Evolutionary conservation across 1,140 invertebrate genomes (phyloP), one percentile per base, ranked within the genome.

Genomic region (Drosophila ogumai): DNA sequence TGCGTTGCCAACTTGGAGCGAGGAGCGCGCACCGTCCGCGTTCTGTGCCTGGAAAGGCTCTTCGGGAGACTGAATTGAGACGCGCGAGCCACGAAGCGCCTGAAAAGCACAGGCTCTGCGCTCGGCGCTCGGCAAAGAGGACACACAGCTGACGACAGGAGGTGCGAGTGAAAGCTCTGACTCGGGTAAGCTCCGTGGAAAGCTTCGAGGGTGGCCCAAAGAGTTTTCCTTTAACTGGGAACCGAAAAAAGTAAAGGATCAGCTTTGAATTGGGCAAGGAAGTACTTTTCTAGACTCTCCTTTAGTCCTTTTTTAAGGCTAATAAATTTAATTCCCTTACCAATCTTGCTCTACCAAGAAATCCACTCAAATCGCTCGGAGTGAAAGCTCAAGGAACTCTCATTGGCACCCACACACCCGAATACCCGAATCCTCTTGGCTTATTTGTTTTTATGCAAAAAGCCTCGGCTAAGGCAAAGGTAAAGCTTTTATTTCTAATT

Each of bases 401-500:
- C 54, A 59, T 46, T 46, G 44, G 12, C 47, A 9, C 54, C 52
- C 69, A 59, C 65, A 19, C 71, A 32, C 22, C 32, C n/a, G n/a
- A n/a, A 17, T 25, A 17, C 22, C 3, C 17, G 9, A 34, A 10
- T 13, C 63, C 34, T 2, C 19, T 17, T 19, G 63, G 36, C n/a
- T 58, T 54, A 38, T 50, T 57, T 78, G 50, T 87, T 72, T 80
- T 87, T 82, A 77, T 82, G 47, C 84, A 60, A 69, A 75, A 65
- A 64, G 64, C 55, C n/a, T 60, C 40, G 32, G 36, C 64, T n/a
- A 6, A 55, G 32, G 12, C 13, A 36, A 60, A 56, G 63, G 25
- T 64, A 38, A 78, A 88, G 84, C 84, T 88, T 88, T 88, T 77
- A 80, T 88, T 84, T 84, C 77, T 88, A 84, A 90, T 90, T 90